These are phyloP conservation scores for Sthenelais limicola DNA, from an alignment of 2,888 invertebrate species.

Conservation along the genomic window DNA sequence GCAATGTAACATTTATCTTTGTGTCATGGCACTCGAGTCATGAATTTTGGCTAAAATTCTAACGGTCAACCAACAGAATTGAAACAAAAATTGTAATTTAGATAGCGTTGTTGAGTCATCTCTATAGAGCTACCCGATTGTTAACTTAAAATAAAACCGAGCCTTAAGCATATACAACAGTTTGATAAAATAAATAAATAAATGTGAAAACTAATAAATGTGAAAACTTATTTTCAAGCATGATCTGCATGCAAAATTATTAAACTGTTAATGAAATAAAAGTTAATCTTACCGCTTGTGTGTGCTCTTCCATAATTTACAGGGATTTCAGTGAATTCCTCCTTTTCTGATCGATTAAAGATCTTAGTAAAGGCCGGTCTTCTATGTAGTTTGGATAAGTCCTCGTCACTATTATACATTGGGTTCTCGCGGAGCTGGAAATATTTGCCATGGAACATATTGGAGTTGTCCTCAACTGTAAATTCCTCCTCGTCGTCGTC, in stretches of 20 bases:
- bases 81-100: too few relatives aligned
- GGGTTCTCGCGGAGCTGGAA: conserved; percentile 53
- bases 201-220: too few relatives aligned
- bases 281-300: background rate
- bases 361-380: conserved; percentile 46
- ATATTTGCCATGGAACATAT: conserved; percentile 52
- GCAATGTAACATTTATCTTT: too few relatives aligned
- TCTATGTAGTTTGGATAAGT: conserved; percentile 30
- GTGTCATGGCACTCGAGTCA: too few relatives aligned
- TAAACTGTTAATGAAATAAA: background rate
- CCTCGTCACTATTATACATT: conserved; percentile 52
- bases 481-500: conserved; percentile 43
- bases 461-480: conserved; percentile 50
- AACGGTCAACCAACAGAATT: too few relatives aligned
- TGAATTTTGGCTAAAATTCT: too few relatives aligned
- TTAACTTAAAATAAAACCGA: too few relatives aligned
- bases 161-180: too few relatives aligned
- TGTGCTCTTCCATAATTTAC: conserved; percentile 1
- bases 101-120: too few relatives aligned
- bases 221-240: too few relatives aligned
- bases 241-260: conserved; percentile 1
- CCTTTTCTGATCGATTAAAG: conserved; percentile 37
- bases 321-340: conserved; percentile 31
- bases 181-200: too few relatives aligned
- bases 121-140: too few relatives aligned